phyloP scores from a whole-genome alignment of 1,140 invertebrate genomes.

The Sycophaga agraensis region DNA sequence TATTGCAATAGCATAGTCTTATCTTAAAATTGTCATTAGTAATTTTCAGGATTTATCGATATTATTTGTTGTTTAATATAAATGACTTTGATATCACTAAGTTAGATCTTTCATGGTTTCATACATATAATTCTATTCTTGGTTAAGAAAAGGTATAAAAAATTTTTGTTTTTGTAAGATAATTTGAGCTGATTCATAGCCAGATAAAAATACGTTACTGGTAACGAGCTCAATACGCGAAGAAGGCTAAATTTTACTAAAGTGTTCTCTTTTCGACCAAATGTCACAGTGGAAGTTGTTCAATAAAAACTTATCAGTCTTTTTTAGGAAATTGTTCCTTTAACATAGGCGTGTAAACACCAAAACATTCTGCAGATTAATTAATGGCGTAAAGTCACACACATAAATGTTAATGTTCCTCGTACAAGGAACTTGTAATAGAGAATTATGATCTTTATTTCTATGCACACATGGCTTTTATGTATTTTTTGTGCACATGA shows the following conservation, averaged over 20 bases:
- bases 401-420: constrained; percentile 3
- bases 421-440: constrained; percentile 18
- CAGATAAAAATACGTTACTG: constrained; percentile 20
- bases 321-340: constrained; percentile 20
- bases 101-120: not conserved
- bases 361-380: constrained; percentile 7
- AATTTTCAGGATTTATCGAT: constrained; percentile 6
- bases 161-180: constrained; percentile 17
- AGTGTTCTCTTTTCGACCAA: constrained; percentile 1
- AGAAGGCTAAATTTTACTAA: constrained; percentile 10
- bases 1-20: constrained; percentile 9
- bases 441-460: not conserved
- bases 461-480: constrained; percentile 5
- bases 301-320: constrained; percentile 23
- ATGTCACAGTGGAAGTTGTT: constrained; percentile 12
- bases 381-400: not conserved
- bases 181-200: constrained; percentile 19
- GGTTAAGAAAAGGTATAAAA: constrained; percentile 16
- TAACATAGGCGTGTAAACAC: not conserved
- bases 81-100: not conserved
- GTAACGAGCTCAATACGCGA: constrained; percentile 12
- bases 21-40: constrained; percentile 6
- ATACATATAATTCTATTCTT: constrained; percentile 1
- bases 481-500: constrained; percentile 22
- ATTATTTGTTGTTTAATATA: constrained; percentile 11